Percentiles rank a stretch among this genome's conserved stretches.
Conservation (phyloP, 2,888 invertebrate genomes). For the Sceliomorpha sp. region DNA sequence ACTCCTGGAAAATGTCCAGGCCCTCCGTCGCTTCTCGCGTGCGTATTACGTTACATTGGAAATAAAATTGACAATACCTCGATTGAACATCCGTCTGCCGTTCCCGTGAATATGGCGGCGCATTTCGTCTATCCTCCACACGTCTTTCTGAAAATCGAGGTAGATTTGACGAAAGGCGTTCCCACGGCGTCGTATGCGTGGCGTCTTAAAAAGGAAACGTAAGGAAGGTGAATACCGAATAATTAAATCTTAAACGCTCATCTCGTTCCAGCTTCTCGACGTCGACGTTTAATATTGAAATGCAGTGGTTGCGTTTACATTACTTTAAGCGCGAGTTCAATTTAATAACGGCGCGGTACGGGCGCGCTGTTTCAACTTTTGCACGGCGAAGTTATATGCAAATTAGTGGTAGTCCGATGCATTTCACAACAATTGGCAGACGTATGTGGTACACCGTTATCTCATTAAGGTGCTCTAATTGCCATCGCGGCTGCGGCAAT, state of each 20-base stretch:
- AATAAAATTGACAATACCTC: slow-evolving; percentile 12
- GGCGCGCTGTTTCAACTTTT: slow-evolving; percentile 8
- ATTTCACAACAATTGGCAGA: slow-evolving; percentile 31
- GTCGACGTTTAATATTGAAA: too few species aligned
- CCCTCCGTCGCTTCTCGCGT: background rate
- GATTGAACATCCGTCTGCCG: slow-evolving; percentile 2
- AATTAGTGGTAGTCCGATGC: slow-evolving; percentile 27
- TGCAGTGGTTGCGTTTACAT: too few species aligned
- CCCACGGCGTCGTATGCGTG: too few species aligned
- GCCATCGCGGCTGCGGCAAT: slow-evolving; percentile 19
- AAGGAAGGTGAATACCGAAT: too few species aligned
- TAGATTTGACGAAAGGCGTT: slow-evolving; percentile 8
- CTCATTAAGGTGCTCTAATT: slow-evolving; percentile 35
- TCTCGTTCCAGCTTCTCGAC: too few species aligned
- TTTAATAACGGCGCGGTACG: slow-evolving; percentile 21
- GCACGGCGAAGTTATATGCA: slow-evolving; percentile 15
- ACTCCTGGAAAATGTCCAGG: slow-evolving; percentile 24
- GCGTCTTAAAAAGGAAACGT: too few species aligned
- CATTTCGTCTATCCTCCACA: slow-evolving; percentile 6
- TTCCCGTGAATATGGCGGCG: background rate
- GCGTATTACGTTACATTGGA: slow-evolving; percentile 7
- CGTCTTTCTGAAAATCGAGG: slow-evolving; percentile 4
- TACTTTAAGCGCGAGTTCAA: slow-evolving; percentile 2
- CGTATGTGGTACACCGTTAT: slow-evolving; percentile 26
- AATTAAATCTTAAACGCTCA: too few species aligned